phyloP scores from a whole-genome alignment of 2,113 vertebrate genomes.

The Mesoclemmys tuberculata region DNA sequence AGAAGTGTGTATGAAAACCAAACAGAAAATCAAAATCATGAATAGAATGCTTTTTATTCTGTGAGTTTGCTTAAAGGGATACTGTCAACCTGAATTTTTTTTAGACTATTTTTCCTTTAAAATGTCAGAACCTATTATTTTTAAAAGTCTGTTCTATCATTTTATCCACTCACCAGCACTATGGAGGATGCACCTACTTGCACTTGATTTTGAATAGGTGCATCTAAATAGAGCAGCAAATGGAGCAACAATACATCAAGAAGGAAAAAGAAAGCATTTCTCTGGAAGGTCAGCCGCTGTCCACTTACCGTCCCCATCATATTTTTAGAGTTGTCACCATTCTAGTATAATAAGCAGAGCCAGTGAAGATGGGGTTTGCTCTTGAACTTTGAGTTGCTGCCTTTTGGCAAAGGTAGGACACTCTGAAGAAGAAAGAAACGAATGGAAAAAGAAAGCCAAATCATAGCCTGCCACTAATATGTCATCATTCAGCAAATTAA shows the following conservation, averaged over 20 bases:
- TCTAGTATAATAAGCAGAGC: not conserved
- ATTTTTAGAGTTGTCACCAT: not conserved
- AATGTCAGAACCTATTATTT: not conserved
- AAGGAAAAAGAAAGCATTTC: not conserved
- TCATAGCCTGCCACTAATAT: not conserved
- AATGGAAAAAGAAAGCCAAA: not conserved
- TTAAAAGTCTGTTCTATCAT: not conserved
- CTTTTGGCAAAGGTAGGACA: not conserved
- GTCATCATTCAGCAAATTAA: not conserved
- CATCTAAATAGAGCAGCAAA: not conserved
- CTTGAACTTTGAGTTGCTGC: not conserved
- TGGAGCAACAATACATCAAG: not conserved
- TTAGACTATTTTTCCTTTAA: not conserved
- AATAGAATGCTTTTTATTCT: not conserved
- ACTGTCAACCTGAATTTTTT: not conserved
- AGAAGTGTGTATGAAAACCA: rapidly evolving
- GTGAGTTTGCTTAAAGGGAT: not conserved
- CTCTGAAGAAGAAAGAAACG: not conserved
- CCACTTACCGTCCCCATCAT: not conserved
- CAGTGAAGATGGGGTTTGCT: not conserved
- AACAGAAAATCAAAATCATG: not conserved
- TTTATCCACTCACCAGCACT: not conserved
- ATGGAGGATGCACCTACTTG: not conserved
- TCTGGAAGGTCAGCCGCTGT: not conserved
- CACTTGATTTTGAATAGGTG: not conserved